Percentiles rank a stretch among this genome's conserved stretches.
Evolutionary conservation across 1,140 invertebrate genomes (phyloP).

Genomic region (Trissolcus basalis): DNA sequence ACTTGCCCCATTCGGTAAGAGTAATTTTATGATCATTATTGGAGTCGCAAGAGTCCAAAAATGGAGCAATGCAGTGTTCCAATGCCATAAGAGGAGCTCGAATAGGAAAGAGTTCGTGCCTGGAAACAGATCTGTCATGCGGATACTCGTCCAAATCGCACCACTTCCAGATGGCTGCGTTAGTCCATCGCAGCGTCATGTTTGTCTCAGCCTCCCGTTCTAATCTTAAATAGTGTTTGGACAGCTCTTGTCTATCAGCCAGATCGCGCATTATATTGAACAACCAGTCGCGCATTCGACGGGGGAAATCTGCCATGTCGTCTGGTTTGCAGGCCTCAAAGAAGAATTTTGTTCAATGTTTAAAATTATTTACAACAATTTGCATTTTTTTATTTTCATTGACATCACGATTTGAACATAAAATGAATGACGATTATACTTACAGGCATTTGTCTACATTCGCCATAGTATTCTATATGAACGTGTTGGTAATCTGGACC

Average conservation of each 20-base stretch:
- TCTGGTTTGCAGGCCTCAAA: slow-evolving; percentile 84
- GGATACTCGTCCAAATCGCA: slow-evolving; percentile 94
- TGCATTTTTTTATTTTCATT: no score
- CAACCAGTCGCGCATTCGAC: slow-evolving; percentile 96
- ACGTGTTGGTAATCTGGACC: slow-evolving; percentile 87
- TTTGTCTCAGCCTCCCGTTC: slow-evolving; percentile 92
- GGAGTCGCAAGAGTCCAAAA: slow-evolving; percentile 91
- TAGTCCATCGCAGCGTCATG: slow-evolving; percentile 88
- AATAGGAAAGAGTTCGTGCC: slow-evolving; percentile 96
- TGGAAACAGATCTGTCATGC: slow-evolving; percentile 89
- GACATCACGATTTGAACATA: no score
- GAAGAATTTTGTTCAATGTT: no score
- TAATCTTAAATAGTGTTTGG: slow-evolving; percentile 89
- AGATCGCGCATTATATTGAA: slow-evolving; percentile 97
- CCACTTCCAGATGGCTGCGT: slow-evolving; percentile 97
- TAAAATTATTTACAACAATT: no score
- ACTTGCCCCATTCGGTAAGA: slow-evolving; percentile 93
- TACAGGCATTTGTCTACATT: slow-evolving; percentile 86
- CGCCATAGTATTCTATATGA: slow-evolving; percentile 95
- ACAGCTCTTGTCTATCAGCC: slow-evolving; percentile 90
- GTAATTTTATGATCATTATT: slow-evolving; percentile 93
- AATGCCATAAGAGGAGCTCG: slow-evolving; percentile 92
- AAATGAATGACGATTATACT: no score
- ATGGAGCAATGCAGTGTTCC: slow-evolving; percentile 97
- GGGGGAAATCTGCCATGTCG: slow-evolving; percentile 93